Percentiles rank a stretch among this genome's conserved stretches.
Conservation (phyloP, 2,797 vertebrate genomes). For the Muscicapa striata region DNA sequence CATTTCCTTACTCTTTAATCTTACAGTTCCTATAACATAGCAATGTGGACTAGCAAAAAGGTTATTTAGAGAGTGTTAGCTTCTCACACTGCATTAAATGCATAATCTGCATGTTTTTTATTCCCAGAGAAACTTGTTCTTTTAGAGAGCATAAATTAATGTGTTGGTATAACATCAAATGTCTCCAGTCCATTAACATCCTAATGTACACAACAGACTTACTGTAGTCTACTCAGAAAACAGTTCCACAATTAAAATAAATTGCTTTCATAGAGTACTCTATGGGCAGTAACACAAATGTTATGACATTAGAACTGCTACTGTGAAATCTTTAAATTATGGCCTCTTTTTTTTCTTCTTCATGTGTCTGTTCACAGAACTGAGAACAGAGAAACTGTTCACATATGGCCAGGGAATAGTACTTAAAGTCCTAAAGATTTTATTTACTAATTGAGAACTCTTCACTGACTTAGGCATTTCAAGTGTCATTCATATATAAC, state of each 20-base stretch:
- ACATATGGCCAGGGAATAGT: not conserved
- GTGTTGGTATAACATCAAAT: not conserved
- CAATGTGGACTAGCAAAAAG: slow-evolving; percentile 33
- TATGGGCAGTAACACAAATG: not conserved
- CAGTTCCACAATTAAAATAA: not conserved
- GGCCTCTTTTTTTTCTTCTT: not conserved
- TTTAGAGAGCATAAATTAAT: slow-evolving; percentile 60
- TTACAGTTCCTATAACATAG: not conserved
- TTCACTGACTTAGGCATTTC: not conserved
- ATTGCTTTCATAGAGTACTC: not conserved
- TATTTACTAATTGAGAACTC: not conserved
- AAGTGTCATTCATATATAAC: not conserved
- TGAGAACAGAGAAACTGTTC: not conserved
- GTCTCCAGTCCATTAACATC: not conserved
- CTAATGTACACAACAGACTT: not conserved
- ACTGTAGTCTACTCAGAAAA: not conserved
- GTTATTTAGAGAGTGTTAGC: slow-evolving; percentile 1
- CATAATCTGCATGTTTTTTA: slow-evolving; percentile 1
- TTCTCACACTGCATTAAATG: slow-evolving; percentile 28
- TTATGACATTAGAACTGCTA: not conserved
- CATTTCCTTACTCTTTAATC: slow-evolving; percentile 16
- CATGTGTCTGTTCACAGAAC: not conserved
- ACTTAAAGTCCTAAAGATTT: not conserved
- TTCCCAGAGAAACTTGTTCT: slow-evolving; percentile 1
- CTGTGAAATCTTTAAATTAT: not conserved